phyloP scores from a whole-genome alignment of 2,888 invertebrate species.

The Parasteatoda lunata region DNA sequence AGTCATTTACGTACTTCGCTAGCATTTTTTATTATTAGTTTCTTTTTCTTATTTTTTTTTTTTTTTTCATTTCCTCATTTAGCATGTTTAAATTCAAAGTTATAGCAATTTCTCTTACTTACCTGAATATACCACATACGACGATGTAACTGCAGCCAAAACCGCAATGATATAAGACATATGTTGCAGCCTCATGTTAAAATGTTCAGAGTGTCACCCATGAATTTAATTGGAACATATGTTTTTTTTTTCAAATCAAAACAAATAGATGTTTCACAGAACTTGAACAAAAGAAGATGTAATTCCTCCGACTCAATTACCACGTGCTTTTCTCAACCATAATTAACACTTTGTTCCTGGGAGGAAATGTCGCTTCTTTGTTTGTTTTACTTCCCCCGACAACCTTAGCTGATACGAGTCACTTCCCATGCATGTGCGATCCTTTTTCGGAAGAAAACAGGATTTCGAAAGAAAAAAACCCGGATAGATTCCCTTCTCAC shows the following conservation, averaged over 20 bases:
- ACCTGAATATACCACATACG: conserved; percentile 42
- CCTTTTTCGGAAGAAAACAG: background rate
- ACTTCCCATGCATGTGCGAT: background rate
- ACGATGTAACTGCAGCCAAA: conserved; percentile 20
- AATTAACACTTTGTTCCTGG: background rate
- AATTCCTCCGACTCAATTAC: background rate
- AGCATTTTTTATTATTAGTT: too few relatives aligned
- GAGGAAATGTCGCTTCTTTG: background rate
- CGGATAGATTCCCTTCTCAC: conserved; percentile 17
- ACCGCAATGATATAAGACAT: conserved; percentile 14
- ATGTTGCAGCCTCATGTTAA: conserved; percentile 35
- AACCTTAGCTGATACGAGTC: background rate
- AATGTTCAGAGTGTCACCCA: conserved; percentile 23
- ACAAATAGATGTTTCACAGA: too few relatives aligned
- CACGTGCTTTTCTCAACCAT: background rate
- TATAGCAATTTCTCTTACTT: background rate
- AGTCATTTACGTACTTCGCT: too few relatives aligned
- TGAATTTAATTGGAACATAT: conserved; percentile 1
- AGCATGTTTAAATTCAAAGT: too few relatives aligned
- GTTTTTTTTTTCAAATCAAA: too few relatives aligned
- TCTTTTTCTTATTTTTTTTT: too few relatives aligned
- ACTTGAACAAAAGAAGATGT: background rate
- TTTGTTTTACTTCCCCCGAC: background rate
- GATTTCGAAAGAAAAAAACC: conserved; percentile 1
- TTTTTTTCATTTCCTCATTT: too few relatives aligned